These are phyloP conservation scores for Cosmia trapezina DNA, from an alignment of 2,888 invertebrate genomes.

Conservation along the genomic window DNA sequence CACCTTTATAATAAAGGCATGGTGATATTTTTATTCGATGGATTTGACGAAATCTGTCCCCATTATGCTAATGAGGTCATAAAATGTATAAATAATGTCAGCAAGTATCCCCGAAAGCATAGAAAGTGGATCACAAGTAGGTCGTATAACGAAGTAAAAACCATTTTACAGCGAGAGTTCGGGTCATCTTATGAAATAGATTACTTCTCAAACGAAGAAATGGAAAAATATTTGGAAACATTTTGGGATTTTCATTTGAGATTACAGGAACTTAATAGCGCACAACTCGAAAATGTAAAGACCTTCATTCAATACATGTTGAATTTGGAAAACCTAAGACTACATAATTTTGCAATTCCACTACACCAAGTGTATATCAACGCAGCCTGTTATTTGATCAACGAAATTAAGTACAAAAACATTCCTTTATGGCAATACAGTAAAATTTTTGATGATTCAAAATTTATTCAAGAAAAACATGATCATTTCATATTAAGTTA, in stretches of 20 bases:
- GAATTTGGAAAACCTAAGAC: not conserved
- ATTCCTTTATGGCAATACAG: conserved; percentile 14
- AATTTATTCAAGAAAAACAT: not conserved
- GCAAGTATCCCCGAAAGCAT: conserved; percentile 10
- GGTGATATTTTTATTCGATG: conserved; percentile 57
- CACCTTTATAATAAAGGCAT: conserved; percentile 33
- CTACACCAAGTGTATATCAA: not conserved
- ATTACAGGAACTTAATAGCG: conserved; percentile 17
- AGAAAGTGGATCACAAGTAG: conserved; percentile 57
- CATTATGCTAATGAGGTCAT: conserved; percentile 43
- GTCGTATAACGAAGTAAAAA: conserved; percentile 44
- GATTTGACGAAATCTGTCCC: conserved; percentile 62
- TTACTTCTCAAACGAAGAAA: conserved; percentile 30
- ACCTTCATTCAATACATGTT: conserved; percentile 22
- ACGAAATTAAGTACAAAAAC: not conserved
- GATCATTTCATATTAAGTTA: not conserved
- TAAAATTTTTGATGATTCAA: not conserved
- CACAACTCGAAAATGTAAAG: conserved; percentile 38
- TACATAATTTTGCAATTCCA: conserved; percentile 6
- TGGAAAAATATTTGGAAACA: conserved; percentile 36
- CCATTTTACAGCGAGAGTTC: conserved; percentile 40
- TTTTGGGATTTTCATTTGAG: conserved; percentile 40
- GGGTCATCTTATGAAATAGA: conserved; percentile 37
- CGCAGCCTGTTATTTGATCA: not conserved
- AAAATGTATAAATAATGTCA: conserved; percentile 20